Conservation (phyloP, 2,888 invertebrate species). For the Falcaria lacertinaria region DNA sequence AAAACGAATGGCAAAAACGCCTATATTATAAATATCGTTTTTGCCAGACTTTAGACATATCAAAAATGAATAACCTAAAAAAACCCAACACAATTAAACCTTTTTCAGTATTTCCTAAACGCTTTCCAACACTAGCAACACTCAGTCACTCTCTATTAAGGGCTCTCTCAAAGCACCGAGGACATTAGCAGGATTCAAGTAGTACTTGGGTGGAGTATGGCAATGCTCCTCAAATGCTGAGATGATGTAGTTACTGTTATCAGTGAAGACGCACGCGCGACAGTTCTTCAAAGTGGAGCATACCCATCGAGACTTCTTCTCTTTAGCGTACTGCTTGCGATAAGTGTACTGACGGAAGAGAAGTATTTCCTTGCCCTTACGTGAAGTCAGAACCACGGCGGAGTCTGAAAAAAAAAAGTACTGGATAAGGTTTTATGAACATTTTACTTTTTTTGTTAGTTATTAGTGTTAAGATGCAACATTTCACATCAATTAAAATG, state of each 20-base stretch:
- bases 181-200: constrained; percentile 55
- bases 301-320: constrained; percentile 51
- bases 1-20: too few species aligned
- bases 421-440: not conserved
- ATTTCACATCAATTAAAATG: too few species aligned
- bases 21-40: too few species aligned
- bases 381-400: constrained; percentile 59
- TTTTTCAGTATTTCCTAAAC: too few species aligned
- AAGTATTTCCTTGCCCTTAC: constrained; percentile 68
- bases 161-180: constrained; percentile 52
- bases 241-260: constrained; percentile 44
- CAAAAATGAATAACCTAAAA: too few species aligned
- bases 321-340: constrained; percentile 54
- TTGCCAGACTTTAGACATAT: too few species aligned
- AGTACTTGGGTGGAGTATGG: constrained; percentile 67
- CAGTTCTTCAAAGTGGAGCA: constrained; percentile 69
- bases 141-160: constrained; percentile 36
- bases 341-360: constrained; percentile 62
- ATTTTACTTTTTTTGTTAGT: too few species aligned
- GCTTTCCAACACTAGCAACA: too few species aligned
- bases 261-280: constrained; percentile 57
- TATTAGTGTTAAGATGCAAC: too few species aligned
- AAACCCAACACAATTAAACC: too few species aligned
- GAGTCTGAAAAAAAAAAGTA: constrained; percentile 32
- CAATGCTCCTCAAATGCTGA: constrained; percentile 52